A percentile compares a stretch with the other conserved stretches of the same genome.
phyloP scores from a whole-genome alignment of 2,797 vertebrate species.

The Diceros bicornis region DNA sequence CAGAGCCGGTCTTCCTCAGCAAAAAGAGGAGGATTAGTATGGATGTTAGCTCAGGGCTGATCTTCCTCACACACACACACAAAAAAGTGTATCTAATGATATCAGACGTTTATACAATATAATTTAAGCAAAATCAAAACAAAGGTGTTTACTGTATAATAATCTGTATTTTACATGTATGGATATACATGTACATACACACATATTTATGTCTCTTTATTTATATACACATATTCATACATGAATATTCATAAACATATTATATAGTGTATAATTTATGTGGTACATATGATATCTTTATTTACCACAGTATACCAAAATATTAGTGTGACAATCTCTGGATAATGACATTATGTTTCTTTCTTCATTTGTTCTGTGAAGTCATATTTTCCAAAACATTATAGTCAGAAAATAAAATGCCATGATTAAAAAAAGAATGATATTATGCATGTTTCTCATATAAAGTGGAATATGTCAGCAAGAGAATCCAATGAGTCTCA shows the following conservation, averaged over 20 bases:
- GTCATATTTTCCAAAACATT: constrained; percentile 48
- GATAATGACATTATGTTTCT: neutral
- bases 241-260: neutral
- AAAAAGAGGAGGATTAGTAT: too few species aligned
- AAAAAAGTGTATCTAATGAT: neutral
- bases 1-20: too few species aligned
- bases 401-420: constrained; percentile 50
- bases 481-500: constrained; percentile 34
- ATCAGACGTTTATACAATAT: neutral
- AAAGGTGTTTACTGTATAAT: neutral
- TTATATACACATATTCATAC: neutral
- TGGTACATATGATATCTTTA: neutral
- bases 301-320: neutral
- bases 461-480: constrained; percentile 19
- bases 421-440: neutral
- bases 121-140: constrained; percentile 37
- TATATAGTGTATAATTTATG: neutral
- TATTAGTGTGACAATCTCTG: neutral
- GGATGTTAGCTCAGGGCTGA: too few species aligned
- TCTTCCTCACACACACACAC: too few species aligned
- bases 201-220: constrained; percentile 10
- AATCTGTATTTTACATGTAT: neutral
- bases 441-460: neutral
- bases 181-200: neutral
- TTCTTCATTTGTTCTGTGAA: neutral